A percentile compares a stretch with the other conserved stretches of the same genome.
phyloP scores from a whole-genome alignment of 2,888 invertebrate species.

The Stenolophus ochropezus region DNA sequence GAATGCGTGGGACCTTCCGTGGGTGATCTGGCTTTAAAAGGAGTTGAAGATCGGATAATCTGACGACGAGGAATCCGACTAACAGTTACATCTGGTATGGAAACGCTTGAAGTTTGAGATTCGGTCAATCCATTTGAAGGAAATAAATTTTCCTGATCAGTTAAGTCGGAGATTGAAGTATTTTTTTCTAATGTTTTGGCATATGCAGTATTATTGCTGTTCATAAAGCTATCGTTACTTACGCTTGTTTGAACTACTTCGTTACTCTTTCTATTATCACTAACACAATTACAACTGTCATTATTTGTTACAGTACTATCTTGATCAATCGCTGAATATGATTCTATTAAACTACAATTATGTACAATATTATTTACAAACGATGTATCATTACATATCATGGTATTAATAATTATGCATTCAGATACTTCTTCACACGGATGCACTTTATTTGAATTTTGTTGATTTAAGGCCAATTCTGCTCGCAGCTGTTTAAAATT shows the following conservation, averaged over 20 bases:
- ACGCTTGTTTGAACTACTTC: constrained; percentile 27
- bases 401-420: constrained; percentile 65
- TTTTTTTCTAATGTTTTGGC: constrained; percentile 52
- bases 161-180: constrained; percentile 58
- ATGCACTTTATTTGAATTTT: constrained; percentile 63
- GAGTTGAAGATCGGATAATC: constrained; percentile 56
- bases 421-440: constrained; percentile 64
- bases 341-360: constrained; percentile 55
- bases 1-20: constrained; percentile 60
- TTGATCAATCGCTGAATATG: constrained; percentile 45
- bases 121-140: constrained; percentile 80
- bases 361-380: constrained; percentile 55
- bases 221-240: constrained; percentile 27
- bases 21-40: constrained; percentile 59
- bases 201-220: constrained; percentile 54
- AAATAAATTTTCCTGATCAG: constrained; percentile 70
- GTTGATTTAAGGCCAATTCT: constrained; percentile 69
- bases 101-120: constrained; percentile 80
- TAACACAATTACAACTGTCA: constrained; percentile 50
- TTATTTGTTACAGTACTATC: constrained; percentile 54
- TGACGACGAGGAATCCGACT: constrained; percentile 75
- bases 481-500: constrained; percentile 71
- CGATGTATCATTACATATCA: constrained; percentile 61
- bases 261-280: constrained; percentile 55
- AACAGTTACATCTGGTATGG: constrained; percentile 83